phyloP scores from a whole-genome alignment of 2,113 vertebrate species.

The Paralichthys olivaceus region DNA sequence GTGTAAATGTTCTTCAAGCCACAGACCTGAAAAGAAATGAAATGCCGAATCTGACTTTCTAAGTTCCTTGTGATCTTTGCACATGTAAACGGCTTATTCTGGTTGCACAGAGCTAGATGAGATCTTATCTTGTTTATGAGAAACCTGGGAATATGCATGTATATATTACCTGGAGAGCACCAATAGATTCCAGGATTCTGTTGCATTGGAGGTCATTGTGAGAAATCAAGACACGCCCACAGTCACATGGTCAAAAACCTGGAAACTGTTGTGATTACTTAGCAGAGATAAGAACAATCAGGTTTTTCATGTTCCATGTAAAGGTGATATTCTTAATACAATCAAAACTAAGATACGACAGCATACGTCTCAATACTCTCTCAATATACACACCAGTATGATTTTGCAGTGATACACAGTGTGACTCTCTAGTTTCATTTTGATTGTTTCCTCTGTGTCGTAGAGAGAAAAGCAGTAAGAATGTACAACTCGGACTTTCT shows the following conservation, averaged over 20 bases:
- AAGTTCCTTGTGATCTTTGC: not conserved
- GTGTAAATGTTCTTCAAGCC: not conserved
- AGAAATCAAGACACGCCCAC: not conserved
- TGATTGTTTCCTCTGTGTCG: not conserved
- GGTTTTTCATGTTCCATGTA: not conserved
- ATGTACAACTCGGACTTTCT: constrained; percentile 85
- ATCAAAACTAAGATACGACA: too few species aligned
- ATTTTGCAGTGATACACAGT: too few species aligned
- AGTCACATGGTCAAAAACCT: not conserved
- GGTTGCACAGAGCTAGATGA: too few species aligned
- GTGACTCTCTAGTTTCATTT: too few species aligned
- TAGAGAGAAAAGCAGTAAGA: constrained; percentile 84
- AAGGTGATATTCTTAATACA: not conserved
- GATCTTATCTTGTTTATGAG: too few species aligned
- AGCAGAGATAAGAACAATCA: not conserved
- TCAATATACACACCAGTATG: too few species aligned
- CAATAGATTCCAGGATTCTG: too few species aligned
- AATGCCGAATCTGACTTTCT: not conserved
- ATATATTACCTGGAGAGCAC: not conserved
- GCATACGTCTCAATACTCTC: too few species aligned
- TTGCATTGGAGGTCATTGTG: too few species aligned
- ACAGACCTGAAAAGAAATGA: not conserved
- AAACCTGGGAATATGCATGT: not conserved
- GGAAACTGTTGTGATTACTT: too few species aligned
- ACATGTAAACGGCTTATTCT: not conserved